Conservation (phyloP, 1,140 invertebrate genomes). For the Drosophila pruinosa region DNA sequence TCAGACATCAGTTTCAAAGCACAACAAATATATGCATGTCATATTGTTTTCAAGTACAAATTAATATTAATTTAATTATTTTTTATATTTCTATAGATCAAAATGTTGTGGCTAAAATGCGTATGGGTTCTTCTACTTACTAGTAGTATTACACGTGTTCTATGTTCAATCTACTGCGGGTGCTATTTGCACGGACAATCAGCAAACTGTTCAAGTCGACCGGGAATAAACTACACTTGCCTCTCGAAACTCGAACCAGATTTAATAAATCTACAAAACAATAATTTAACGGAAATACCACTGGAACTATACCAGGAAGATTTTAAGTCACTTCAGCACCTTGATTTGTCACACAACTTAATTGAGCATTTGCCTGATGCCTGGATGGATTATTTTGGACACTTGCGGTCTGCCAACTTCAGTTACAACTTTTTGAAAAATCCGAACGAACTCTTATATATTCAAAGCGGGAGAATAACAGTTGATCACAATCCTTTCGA, state of each 20-base stretch:
- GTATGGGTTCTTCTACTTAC: no score
- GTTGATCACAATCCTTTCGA: not conserved
- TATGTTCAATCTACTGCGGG: not conserved
- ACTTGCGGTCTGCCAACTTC: not conserved
- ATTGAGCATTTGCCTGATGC: not conserved
- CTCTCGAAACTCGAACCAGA: not conserved
- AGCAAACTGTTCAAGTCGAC: not conserved
- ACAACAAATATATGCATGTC: no score
- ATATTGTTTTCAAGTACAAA: no score
- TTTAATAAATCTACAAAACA: not conserved
- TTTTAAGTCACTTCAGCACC: not conserved
- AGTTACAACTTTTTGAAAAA: constrained; percentile 16
- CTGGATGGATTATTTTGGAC: not conserved
- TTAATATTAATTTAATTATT: no score
- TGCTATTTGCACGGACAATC: not conserved
- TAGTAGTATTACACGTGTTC: no score
- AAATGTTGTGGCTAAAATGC: no score
- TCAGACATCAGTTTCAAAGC: no score
- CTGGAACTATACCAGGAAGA: not conserved
- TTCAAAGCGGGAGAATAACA: no score
- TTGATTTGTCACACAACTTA: constrained; percentile 27
- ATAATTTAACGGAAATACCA: not conserved
- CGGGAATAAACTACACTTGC: not conserved
- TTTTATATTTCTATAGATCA: no score
- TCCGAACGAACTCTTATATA: not conserved